These are phyloP conservation scores for Drosophila sp. DNA, from an alignment of 1,140 invertebrate genomes.

Conservation along the genomic window DNA sequence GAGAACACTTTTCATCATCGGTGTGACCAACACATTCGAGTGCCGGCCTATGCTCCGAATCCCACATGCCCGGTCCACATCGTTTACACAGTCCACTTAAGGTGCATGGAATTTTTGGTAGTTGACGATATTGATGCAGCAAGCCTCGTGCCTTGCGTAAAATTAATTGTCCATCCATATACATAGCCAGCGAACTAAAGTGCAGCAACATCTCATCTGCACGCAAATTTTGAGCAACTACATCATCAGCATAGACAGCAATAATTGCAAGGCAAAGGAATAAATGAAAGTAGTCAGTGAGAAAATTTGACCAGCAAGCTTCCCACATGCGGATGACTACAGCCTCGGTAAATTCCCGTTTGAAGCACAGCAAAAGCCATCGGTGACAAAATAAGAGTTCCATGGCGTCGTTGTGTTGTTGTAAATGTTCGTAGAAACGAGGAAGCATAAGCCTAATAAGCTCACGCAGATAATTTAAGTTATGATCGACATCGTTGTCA, in stretches of 20 bases:
- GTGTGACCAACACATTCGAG: conserved; percentile 87
- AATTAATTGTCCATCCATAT: conserved; percentile 96
- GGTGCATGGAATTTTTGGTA: conserved; percentile 94
- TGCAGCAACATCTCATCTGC: conserved; percentile 97
- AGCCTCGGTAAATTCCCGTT: conserved; percentile 94
- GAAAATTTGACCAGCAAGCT: conserved; percentile 96
- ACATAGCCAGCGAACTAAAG: conserved; percentile 97
- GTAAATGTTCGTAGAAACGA: conserved; percentile 92
- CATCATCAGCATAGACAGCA: conserved; percentile 95
- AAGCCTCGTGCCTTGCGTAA: conserved; percentile 95
- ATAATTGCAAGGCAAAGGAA: conserved; percentile 96
- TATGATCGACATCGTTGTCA: conserved; percentile 96
- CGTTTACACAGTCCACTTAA: conserved; percentile 92
- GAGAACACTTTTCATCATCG: conserved; percentile 82
- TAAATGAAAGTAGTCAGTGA: conserved; percentile 96
- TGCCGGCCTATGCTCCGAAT: conserved; percentile 92
- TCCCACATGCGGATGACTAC: conserved; percentile 96
- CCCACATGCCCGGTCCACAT: conserved; percentile 96
- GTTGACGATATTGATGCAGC: conserved; percentile 93
- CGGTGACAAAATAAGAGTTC: conserved; percentile 95
- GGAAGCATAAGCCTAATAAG: conserved; percentile 94
- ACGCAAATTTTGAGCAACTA: conserved; percentile 93
- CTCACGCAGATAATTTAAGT: conserved; percentile 93
- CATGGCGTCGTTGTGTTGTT: conserved; percentile 92
- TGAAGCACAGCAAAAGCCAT: conserved; percentile 96